Evolutionary conservation across 2,113 vertebrate species (phyloP).

Genomic region (Paedocypris sp.): DNA sequence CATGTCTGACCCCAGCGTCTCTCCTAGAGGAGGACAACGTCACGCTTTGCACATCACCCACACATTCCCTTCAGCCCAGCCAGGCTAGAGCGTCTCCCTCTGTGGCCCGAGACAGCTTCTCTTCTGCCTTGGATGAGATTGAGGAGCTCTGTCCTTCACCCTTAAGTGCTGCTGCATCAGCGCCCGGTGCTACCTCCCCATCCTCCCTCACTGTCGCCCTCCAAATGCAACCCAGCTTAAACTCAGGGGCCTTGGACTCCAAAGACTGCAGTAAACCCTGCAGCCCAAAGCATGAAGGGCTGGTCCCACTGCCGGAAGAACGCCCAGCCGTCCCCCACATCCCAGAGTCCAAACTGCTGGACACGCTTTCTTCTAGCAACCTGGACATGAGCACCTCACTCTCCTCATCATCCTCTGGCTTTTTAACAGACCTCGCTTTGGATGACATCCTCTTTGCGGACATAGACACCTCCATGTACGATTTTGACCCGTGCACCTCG

Average conservation of each 20-base stretch:
- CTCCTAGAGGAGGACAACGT: constrained; percentile 79
- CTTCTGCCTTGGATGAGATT: constrained; percentile 80
- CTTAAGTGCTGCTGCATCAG: constrained; percentile 48
- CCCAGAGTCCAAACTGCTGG: constrained; percentile 68
- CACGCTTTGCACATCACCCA: constrained; percentile 71
- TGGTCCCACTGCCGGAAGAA: constrained; percentile 53
- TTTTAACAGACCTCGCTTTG: constrained; percentile 94
- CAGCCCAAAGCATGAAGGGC: constrained; percentile 63
- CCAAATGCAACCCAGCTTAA: constrained; percentile 22
- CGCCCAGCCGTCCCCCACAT: constrained; percentile 39
- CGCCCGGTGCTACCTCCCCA: constrained; percentile 76
- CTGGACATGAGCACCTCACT: constrained; percentile 66
- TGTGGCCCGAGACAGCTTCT: constrained; percentile 69
- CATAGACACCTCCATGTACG: constrained; percentile 99
- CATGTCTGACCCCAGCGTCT: constrained; percentile 90
- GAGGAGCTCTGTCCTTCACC: constrained; percentile 73
- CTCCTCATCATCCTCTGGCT: constrained; percentile 78
- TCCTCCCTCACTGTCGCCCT: constrained; percentile 38
- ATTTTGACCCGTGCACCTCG: constrained; percentile 87
- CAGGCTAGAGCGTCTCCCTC: constrained; percentile 46
- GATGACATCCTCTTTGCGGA: constrained; percentile 96
- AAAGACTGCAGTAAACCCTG: constrained; percentile 59
- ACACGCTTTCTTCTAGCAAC: constrained; percentile 66
- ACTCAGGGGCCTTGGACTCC: constrained; percentile 33
- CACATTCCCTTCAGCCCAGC: constrained; percentile 46